These are phyloP conservation scores for Platysternon megacephalum DNA, from an alignment of 2,113 vertebrate species.

Conservation along the genomic window DNA sequence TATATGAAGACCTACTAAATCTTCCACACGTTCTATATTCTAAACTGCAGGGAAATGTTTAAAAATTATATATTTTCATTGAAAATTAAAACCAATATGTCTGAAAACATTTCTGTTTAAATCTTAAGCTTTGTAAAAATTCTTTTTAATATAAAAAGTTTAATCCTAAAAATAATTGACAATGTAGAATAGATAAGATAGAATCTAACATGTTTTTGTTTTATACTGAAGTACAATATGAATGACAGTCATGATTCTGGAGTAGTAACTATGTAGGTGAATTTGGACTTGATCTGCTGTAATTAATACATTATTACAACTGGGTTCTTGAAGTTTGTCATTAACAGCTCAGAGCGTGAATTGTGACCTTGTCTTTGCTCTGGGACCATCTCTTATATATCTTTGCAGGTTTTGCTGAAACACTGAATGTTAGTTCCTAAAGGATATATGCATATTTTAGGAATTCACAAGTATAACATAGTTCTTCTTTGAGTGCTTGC, in stretches of 20 bases:
- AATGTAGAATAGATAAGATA: no score
- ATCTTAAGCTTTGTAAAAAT: not conserved
- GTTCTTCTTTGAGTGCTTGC: no score
- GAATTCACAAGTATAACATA: not conserved
- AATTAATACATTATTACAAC: not conserved
- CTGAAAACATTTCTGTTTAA: not conserved
- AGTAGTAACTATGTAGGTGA: not conserved
- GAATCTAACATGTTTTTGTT: no score
- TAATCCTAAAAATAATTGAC: not conserved
- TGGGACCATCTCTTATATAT: not conserved
- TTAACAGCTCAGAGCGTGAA: not conserved
- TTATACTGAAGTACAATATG: not conserved
- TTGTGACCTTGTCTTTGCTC: not conserved
- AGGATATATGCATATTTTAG: not conserved
- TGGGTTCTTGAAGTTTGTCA: not conserved
- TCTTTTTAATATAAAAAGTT: not conserved
- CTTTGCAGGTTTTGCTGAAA: not conserved
- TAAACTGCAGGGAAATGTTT: not conserved
- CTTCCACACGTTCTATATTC: not conserved
- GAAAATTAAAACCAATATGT: not conserved
- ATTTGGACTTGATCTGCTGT: not conserved
- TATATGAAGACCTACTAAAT: not conserved
- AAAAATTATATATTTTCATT: not conserved
- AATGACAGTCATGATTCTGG: not conserved
- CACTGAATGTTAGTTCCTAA: not conserved